phyloP scores from a whole-genome alignment of 2,797 vertebrate genomes.

The Acipenser transmontanus region DNA sequence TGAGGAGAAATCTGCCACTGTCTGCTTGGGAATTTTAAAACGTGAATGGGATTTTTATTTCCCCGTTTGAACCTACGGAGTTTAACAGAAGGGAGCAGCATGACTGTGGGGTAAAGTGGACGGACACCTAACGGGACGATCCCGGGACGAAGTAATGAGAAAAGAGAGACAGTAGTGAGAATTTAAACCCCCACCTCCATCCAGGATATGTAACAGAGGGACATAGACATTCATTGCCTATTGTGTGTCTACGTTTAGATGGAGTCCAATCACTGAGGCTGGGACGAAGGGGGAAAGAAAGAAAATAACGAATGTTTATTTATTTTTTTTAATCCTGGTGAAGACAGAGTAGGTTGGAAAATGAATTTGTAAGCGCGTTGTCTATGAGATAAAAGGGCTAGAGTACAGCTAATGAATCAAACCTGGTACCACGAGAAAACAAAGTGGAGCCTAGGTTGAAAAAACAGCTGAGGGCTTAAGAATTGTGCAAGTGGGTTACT shows the following conservation, averaged over 20 bases:
- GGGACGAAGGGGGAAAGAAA: neutral
- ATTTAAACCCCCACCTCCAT: neutral
- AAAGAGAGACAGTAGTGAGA: neutral
- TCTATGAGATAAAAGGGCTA: too few relatives aligned
- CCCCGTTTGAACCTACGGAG: neutral
- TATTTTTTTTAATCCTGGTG: neutral
- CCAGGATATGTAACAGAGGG: slow-evolving; percentile 1
- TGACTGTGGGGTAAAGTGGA: neutral
- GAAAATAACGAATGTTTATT: neutral
- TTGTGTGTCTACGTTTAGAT: neutral
- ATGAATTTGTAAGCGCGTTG: neutral
- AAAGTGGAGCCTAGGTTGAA: too few relatives aligned
- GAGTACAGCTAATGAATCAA: too few relatives aligned
- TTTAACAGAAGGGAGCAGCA: neutral
- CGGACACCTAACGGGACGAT: neutral
- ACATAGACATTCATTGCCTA: neutral
- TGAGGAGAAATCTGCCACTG: neutral
- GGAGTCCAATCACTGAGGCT: neutral
- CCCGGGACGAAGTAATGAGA: neutral
- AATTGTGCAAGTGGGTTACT: too few relatives aligned
- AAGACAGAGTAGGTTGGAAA: neutral
- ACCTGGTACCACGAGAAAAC: too few relatives aligned
- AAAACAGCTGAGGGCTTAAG: too few relatives aligned
- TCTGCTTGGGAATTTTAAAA: neutral
- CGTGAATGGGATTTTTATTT: neutral